Percentiles rank a stretch among this genome's conserved stretches.
These are phyloP conservation scores for Ditylenchus weischeri DNA, from an alignment of 2,888 invertebrate species.

Conservation along the genomic window DNA sequence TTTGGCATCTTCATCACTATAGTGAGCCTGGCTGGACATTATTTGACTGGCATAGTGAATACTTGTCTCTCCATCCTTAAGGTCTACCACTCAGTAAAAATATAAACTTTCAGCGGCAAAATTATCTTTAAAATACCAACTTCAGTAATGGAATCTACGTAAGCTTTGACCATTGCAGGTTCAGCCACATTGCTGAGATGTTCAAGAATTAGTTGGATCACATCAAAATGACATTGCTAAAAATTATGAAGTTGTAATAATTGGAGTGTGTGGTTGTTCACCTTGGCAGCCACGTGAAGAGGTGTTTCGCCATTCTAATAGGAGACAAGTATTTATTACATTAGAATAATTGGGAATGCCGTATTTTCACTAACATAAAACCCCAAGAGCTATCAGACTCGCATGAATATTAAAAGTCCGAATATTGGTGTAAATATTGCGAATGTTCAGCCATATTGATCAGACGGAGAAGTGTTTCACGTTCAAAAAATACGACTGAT, in stretches of 20 bases:
- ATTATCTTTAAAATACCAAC: slow-evolving; percentile 27
- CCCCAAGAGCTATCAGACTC: too few species aligned
- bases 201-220: slow-evolving; percentile 79
- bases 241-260: too few species aligned
- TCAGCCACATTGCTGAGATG: slow-evolving; percentile 64
- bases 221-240: slow-evolving; percentile 69
- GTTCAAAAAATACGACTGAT: too few species aligned
- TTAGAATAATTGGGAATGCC: not conserved
- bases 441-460: too few species aligned
- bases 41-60: slow-evolving; percentile 90
- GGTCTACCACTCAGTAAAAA: too few species aligned
- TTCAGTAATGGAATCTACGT: slow-evolving; percentile 51
- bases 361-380: too few species aligned
- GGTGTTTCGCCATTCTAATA: slow-evolving; percentile 78
- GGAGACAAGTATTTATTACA: slow-evolving; percentile 26
- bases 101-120: too few species aligned
- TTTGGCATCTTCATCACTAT: slow-evolving; percentile 73
- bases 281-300: slow-evolving; percentile 83
- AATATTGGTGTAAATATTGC: too few species aligned
- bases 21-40: slow-evolving; percentile 75
- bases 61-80: slow-evolving; percentile 81
- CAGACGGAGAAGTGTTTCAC: too few species aligned
- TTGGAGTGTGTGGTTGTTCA: too few species aligned
- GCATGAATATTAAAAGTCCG: too few species aligned
- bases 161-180: slow-evolving; percentile 43